A percentile compares a stretch with the other conserved stretches of the same genome.
These are phyloP conservation scores for Ernsta delagoae DNA, from an alignment of 2,888 invertebrate species.

Conservation along the genomic window DNA sequence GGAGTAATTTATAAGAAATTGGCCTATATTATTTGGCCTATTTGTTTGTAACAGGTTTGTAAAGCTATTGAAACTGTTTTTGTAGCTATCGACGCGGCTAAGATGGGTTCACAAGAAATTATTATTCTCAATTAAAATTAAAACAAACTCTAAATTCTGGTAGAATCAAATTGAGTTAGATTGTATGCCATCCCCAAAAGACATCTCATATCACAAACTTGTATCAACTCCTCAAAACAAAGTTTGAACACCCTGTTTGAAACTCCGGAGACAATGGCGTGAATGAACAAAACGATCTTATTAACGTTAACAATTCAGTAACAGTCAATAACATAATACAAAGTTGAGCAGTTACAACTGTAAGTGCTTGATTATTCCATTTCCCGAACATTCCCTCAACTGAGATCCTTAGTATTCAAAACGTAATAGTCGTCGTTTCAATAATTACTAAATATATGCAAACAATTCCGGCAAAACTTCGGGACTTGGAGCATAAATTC, in stretches of 20 bases:
- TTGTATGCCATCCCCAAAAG: neutral
- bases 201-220: conserved; percentile 9
- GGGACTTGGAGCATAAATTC: conserved; percentile 44
- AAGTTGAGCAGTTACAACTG: conserved; percentile 27
- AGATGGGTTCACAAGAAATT: too few relatives aligned
- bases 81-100: too few relatives aligned
- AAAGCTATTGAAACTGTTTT: too few relatives aligned
- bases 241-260: conserved; percentile 18
- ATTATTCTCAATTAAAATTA: neutral
- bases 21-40: too few relatives aligned
- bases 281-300: conserved; percentile 24
- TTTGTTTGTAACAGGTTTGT: too few relatives aligned
- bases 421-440: conserved; percentile 45
- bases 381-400: conserved; percentile 40
- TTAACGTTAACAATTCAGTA: conserved; percentile 32
- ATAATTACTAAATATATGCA: conserved; percentile 51
- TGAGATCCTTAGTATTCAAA: conserved; percentile 43
- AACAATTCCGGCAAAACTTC: conserved; percentile 45
- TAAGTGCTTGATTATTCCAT: conserved; percentile 36
- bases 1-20: too few relatives aligned
- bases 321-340: conserved; percentile 27
- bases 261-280: conserved; percentile 25
- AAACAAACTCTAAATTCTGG: neutral
- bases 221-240: conserved; percentile 22
- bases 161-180: neutral